These are phyloP conservation scores for Thymelicus sylvestris DNA, from an alignment of 2,888 invertebrate genomes.

Conservation along the genomic window DNA sequence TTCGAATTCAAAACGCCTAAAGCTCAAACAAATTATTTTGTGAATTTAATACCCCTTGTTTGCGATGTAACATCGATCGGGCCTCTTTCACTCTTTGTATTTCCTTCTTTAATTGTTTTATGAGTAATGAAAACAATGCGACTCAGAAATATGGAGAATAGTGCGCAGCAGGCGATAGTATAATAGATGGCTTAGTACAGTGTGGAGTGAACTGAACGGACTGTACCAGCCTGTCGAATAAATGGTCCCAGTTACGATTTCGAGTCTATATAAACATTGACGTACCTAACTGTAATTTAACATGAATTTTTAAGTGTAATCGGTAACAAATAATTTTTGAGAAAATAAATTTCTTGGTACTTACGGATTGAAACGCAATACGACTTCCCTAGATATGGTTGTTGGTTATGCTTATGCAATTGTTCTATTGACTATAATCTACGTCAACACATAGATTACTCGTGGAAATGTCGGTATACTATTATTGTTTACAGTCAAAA, in stretches of 20 bases:
- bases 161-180: not conserved
- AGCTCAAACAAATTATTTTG: not conserved
- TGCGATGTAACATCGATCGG: not conserved
- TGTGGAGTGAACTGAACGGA: not conserved
- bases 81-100: not conserved
- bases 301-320: too few relatives aligned
- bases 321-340: too few relatives aligned
- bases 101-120: conserved; percentile 1
- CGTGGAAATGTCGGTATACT: too few relatives aligned
- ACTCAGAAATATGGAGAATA: not conserved
- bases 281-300: too few relatives aligned
- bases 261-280: too few relatives aligned
- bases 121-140: not conserved
- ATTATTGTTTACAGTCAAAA: too few relatives aligned
- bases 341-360: too few relatives aligned
- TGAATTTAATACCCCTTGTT: not conserved
- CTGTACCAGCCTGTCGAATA: not conserved
- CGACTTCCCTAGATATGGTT: too few relatives aligned
- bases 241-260: not conserved
- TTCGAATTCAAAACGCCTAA: not conserved
- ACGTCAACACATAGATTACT: too few relatives aligned
- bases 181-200: not conserved
- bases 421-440: too few relatives aligned
- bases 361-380: too few relatives aligned
- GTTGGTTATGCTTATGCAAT: too few relatives aligned